phyloP scores from a whole-genome alignment of 2,113 vertebrate genomes.

The Ahaetulla prasina region DNA sequence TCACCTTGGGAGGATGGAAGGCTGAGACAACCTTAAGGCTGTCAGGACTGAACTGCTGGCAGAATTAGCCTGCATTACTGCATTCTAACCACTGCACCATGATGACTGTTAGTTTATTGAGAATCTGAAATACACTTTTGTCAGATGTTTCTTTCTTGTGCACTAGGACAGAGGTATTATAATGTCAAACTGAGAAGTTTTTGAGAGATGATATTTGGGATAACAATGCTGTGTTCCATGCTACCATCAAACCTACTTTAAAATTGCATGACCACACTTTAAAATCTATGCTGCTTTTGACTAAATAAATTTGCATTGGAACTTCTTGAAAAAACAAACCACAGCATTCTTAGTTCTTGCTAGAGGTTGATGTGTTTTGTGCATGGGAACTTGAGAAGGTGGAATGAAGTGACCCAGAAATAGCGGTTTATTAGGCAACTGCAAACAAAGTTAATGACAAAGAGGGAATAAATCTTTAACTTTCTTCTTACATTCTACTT shows the following conservation, averaged over 20 bases:
- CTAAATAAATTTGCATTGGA: background rate
- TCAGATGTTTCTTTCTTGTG: background rate
- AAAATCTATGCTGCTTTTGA: background rate
- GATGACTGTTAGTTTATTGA: background rate
- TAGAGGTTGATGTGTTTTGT: background rate
- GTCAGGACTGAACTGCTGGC: background rate
- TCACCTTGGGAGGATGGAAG: background rate
- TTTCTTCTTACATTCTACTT: background rate
- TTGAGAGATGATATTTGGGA: background rate
- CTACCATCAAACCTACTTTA: background rate
- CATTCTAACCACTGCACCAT: background rate
- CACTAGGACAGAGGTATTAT: background rate
- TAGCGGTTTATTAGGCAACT: background rate
- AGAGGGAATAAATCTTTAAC: background rate
- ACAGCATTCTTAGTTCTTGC: background rate
- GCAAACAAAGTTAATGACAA: background rate
- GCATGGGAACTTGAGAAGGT: background rate
- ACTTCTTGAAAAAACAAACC: background rate
- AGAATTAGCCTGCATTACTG: background rate
- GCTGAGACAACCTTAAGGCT: background rate
- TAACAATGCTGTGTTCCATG: background rate
- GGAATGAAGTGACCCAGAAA: background rate
- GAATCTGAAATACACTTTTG: background rate
- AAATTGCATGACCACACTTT: background rate
- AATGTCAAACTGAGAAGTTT: background rate